phyloP scores from a whole-genome alignment of 2,797 vertebrate species.

The Pseudochromis fuscus region DNA sequence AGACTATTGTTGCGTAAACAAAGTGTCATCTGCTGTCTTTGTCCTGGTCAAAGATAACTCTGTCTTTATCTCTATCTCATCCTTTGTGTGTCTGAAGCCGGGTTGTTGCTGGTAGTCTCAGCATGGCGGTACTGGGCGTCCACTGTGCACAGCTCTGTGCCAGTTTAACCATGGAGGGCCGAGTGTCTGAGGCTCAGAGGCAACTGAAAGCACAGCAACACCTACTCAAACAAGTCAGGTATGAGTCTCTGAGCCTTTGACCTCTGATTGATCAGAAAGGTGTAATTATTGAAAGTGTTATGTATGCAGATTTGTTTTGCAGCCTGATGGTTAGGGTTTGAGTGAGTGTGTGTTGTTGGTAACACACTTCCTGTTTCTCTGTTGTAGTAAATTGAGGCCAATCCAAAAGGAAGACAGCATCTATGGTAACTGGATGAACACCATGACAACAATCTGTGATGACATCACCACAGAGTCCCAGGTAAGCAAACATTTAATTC shows the following conservation, averaged over 20 bases:
- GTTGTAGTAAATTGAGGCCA: slow-evolving; percentile 70
- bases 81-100: slow-evolving; percentile 62
- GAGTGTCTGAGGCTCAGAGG: slow-evolving; percentile 80
- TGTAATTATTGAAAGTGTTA: too few relatives aligned
- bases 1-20: too few relatives aligned
- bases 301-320: too few relatives aligned
- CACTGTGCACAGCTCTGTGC: slow-evolving; percentile 87
- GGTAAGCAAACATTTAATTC: slow-evolving; percentile 40
- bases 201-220: slow-evolving; percentile 81
- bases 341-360: neutral
- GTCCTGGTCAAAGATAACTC: neutral
- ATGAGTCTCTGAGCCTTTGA: neutral
- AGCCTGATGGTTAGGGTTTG: too few relatives aligned
- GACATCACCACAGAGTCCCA: slow-evolving; percentile 72
- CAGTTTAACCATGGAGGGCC: slow-evolving; percentile 84
- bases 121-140: slow-evolving; percentile 81
- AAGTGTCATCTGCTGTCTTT: neutral
- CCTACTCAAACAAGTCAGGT: slow-evolving; percentile 83
- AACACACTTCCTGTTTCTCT: slow-evolving; percentile 4
- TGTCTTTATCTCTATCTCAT: neutral
- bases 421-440: slow-evolving; percentile 85
- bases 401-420: slow-evolving; percentile 77
- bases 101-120: slow-evolving; percentile 74
- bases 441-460: slow-evolving; percentile 82
- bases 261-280: too few relatives aligned